These are phyloP conservation scores for Catostylus mosaicus DNA, from an alignment of 30 jellyfish, hydroid and myxozoan genomes.

Conservation along the genomic window DNA sequence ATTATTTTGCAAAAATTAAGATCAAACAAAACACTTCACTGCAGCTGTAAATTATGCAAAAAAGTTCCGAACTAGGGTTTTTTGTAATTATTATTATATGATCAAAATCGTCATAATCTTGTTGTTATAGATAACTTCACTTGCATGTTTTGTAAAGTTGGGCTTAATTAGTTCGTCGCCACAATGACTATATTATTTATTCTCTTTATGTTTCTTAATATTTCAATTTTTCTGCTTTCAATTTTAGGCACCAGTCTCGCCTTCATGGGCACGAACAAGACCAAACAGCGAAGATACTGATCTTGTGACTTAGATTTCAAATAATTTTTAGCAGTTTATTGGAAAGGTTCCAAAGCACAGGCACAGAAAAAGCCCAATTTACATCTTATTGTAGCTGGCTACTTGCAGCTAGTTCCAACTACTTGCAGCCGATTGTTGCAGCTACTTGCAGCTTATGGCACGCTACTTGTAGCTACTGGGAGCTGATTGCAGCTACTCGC, in stretches of 20 bases:
- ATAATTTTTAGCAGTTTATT: neutral
- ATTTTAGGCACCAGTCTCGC: slow-evolving; percentile 47
- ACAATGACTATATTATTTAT: neutral
- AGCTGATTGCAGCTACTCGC: neutral
- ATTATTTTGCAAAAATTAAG: too few species aligned
- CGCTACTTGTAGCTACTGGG: neutral
- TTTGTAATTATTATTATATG: too few species aligned
- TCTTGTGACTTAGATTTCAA: slow-evolving; percentile 21
- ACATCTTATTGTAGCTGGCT: neutral
- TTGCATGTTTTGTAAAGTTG: neutral
- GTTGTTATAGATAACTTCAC: neutral
- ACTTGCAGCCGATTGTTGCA: neutral
- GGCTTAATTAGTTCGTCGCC: neutral
- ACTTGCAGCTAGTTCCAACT: neutral
- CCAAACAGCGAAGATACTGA: slow-evolving; percentile 84
- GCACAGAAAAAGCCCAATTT: neutral
- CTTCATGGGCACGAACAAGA: slow-evolving; percentile 78
- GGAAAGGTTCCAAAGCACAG: neutral
- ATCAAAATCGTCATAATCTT: neutral
- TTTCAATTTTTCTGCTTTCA: neutral
- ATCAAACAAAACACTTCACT: neutral
- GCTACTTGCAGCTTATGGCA: neutral
- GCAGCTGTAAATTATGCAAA: neutral
- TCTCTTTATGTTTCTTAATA: neutral
- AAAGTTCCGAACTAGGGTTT: neutral